A percentile compares a stretch with the other conserved stretches of the same genome.
These are phyloP conservation scores for Liparis tanakae DNA, from an alignment of 2,797 vertebrate genomes.

Conservation along the genomic window DNA sequence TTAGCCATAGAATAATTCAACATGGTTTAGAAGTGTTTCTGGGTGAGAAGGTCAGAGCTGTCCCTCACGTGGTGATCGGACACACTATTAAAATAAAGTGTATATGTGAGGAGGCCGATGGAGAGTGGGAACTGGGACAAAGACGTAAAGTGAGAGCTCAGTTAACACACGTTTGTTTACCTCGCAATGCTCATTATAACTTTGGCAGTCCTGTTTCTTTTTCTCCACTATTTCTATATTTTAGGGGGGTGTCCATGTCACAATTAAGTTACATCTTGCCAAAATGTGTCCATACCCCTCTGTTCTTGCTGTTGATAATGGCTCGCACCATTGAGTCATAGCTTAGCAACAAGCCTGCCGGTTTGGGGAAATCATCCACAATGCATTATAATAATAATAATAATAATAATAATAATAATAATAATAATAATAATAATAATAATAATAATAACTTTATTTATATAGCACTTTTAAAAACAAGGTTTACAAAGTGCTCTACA, in stretches of 20 bases:
- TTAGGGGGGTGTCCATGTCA: conserved; percentile 50
- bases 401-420: no score
- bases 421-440: no score
- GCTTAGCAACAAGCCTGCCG: conserved; percentile 74
- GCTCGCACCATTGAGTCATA: conserved; percentile 67
- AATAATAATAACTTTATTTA: no score
- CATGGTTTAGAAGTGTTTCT: conserved; percentile 33
- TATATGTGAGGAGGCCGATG: conserved; percentile 11
- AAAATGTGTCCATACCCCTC: conserved; percentile 36
- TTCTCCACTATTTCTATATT: conserved; percentile 35
- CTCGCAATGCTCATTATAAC: not conserved
- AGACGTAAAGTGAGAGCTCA: conserved; percentile 12
- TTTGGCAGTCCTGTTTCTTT: conserved; percentile 2
- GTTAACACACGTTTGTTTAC: conserved; percentile 16
- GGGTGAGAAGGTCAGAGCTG: conserved; percentile 51
- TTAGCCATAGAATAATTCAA: conserved; percentile 45
- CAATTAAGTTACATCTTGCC: conserved; percentile 50
- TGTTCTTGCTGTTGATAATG: conserved; percentile 59
- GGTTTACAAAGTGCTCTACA: no score
- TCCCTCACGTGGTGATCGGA: conserved; percentile 32
- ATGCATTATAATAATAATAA: no score
- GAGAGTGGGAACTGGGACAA: conserved; percentile 10
- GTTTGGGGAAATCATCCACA: conserved; percentile 75
- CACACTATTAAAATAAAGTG: conserved; percentile 16
- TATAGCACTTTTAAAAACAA: no score